These are phyloP conservation scores for Epinephelus cyanopodus DNA, from an alignment of 2,113 vertebrate genomes.

Conservation along the genomic window DNA sequence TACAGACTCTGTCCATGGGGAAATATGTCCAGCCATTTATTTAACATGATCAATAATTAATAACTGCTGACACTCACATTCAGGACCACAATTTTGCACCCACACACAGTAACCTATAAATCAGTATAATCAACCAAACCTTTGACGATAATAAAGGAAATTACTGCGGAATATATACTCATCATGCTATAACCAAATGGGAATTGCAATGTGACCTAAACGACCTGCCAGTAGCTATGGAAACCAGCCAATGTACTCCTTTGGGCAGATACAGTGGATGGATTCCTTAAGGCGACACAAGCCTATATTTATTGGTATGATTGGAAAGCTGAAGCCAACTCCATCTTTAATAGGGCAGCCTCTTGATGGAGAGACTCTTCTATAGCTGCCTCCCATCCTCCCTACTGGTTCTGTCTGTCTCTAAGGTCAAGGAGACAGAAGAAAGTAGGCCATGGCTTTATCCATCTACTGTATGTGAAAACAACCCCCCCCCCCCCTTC, in stretches of 20 bases:
- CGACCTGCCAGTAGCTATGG: constrained; percentile 51
- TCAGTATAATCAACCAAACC: background rate
- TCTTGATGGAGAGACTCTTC: constrained; percentile 12
- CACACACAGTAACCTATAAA: background rate
- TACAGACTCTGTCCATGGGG: constrained; percentile 41
- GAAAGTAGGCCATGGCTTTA: constrained; percentile 52
- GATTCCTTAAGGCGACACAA: constrained; percentile 17
- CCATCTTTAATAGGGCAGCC: constrained; percentile 39
- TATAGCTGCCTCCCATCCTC: constrained; percentile 23
- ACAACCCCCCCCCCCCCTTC: background rate
- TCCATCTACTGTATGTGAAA: background rate
- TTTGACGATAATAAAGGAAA: constrained; percentile 22
- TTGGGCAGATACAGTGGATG: constrained; percentile 26
- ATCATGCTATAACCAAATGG: constrained; percentile 29
- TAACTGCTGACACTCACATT: constrained; percentile 17
- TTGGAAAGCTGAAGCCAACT: constrained; percentile 32
- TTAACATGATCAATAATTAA: constrained; percentile 72
- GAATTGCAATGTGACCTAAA: constrained; percentile 43
- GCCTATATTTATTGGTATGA: constrained; percentile 38
- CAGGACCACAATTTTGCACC: constrained; percentile 4
- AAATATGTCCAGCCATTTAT: constrained; percentile 53
- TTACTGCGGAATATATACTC: constrained; percentile 19
- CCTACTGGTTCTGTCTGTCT: constrained; percentile 11
- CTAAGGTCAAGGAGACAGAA: constrained; percentile 64
- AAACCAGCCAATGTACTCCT: constrained; percentile 45